A percentile compares a stretch with the other conserved stretches of the same genome.
phyloP scores from a whole-genome alignment of 53 echinoderm and acorn worm species.

The Antedon mediterranea region DNA sequence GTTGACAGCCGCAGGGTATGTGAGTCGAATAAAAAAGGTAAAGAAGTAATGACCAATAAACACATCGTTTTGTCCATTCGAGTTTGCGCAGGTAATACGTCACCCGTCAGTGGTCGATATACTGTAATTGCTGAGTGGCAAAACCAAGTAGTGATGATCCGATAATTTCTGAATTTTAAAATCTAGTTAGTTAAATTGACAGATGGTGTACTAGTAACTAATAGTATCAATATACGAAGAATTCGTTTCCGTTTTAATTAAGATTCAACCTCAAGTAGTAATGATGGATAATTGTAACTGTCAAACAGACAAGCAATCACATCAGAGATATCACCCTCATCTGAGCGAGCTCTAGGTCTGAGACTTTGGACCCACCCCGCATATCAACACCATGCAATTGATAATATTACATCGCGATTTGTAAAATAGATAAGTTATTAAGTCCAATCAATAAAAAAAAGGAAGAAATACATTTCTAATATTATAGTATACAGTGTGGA shows the following conservation, averaged over 20 bases:
- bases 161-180: background rate
- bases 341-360: background rate
- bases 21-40: background rate
- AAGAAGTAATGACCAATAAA: background rate
- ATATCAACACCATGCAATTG: no score
- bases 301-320: background rate
- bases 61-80: background rate
- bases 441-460: no score
- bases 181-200: background rate
- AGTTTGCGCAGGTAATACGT: background rate
- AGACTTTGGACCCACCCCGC: background rate
- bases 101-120: background rate
- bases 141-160: background rate
- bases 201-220: background rate
- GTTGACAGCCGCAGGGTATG: background rate
- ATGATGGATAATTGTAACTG: background rate
- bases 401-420: no score
- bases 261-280: background rate
- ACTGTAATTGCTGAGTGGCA: background rate
- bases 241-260: background rate
- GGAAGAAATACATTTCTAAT: no score
- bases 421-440: no score
- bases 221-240: background rate
- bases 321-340: no score
- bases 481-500: no score